Evolutionary conservation across 2,888 invertebrate genomes (phyloP).

Genomic region (Cheilosia soror): DNA sequence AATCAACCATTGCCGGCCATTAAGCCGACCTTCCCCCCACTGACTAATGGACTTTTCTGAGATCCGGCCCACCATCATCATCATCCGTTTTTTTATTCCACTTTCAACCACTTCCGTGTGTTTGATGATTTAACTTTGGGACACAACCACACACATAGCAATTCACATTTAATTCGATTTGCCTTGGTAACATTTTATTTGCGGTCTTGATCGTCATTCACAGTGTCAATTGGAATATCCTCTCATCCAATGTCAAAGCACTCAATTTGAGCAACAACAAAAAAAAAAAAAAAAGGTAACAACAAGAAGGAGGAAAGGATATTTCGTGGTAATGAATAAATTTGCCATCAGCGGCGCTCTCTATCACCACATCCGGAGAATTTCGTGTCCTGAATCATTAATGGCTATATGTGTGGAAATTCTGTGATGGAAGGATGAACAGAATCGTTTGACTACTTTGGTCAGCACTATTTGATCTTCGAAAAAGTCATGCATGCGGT

Average conservation of each 20-base stretch:
- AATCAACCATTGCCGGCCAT: conserved; percentile 30
- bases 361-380: conserved; percentile 43
- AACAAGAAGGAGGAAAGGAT: conserved; percentile 29
- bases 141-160: conserved; percentile 8
- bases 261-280: background rate
- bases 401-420: conserved; percentile 22
- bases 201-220: conserved; percentile 42
- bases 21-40: conserved; percentile 33
- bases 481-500: conserved; percentile 10
- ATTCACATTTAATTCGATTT: conserved; percentile 54
- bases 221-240: conserved; percentile 54
- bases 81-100: conserved; percentile 12
- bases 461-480: conserved; percentile 26
- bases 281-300: conserved; percentile 7
- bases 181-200: conserved; percentile 47
- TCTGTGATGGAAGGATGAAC: background rate
- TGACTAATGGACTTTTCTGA: conserved; percentile 60
- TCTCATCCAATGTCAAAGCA: conserved; percentile 22
- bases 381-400: conserved; percentile 46
- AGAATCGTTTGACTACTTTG: background rate
- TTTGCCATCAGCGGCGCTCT: conserved; percentile 18
- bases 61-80: conserved; percentile 18
- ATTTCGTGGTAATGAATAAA: conserved; percentile 54
- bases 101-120: conserved; percentile 39
- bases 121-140: conserved; percentile 53